Evolutionary conservation across 2,888 invertebrate genomes (phyloP).

Genomic region (Pimpla rufipes): DNA sequence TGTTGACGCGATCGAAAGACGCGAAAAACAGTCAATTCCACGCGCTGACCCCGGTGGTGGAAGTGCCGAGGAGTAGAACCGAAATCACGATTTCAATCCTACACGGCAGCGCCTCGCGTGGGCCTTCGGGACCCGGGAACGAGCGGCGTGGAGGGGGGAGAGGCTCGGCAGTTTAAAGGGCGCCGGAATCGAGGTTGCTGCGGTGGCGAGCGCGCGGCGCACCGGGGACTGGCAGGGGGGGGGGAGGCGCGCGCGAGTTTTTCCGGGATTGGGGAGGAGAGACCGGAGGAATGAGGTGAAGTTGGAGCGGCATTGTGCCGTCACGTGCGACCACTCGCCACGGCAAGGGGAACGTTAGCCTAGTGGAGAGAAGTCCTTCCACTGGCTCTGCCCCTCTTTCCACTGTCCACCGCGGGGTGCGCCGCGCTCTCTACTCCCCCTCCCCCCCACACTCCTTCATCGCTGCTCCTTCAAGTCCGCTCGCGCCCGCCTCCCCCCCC

Average conservation of each 20-base stretch:
- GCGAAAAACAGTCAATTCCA: too few relatives aligned
- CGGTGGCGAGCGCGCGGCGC: conserved; percentile 77
- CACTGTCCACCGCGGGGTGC: conserved; percentile 14
- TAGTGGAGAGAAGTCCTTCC: conserved; percentile 66
- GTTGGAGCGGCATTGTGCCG: conserved; percentile 82
- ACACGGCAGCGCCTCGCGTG: too few relatives aligned
- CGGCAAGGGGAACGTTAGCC: conserved; percentile 77
- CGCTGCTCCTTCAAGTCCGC: background rate
- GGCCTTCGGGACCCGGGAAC: background rate
- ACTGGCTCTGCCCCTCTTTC: background rate
- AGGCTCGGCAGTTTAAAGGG: conserved; percentile 9
- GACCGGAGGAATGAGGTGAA: conserved; percentile 76
- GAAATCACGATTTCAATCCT: background rate
- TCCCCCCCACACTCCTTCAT: too few relatives aligned
- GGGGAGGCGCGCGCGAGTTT: conserved; percentile 52
- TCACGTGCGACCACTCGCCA: conserved; percentile 83
- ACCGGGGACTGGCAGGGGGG: conserved; percentile 65
- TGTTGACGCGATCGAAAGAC: too few relatives aligned
- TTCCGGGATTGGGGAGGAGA: conserved; percentile 47
- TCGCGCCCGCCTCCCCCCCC: conserved; percentile 21
- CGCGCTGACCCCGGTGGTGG: too few relatives aligned
- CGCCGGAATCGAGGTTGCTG: conserved; percentile 77
- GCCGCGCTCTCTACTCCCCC: background rate
- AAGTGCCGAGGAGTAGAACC: too few relatives aligned
- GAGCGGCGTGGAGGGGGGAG: background rate